Conservation (phyloP, 2,888 invertebrate species). For the Trachelus tabidus region DNA sequence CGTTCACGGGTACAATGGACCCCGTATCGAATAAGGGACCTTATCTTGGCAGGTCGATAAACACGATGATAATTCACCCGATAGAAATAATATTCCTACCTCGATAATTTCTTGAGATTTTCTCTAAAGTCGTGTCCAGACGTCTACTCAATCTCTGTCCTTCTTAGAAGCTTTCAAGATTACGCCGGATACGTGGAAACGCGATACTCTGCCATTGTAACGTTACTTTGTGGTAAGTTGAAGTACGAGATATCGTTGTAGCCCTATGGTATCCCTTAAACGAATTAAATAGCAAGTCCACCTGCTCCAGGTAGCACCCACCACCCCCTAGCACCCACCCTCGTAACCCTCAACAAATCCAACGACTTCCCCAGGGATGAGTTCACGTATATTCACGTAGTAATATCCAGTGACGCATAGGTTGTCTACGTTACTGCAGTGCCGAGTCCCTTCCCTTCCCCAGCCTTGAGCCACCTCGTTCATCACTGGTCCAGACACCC, state of each 20-base stretch:
- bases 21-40: background rate
- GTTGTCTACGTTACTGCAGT: slow-evolving; percentile 56
- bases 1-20: background rate
- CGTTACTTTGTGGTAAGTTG: background rate
- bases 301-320: too few species aligned
- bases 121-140: background rate
- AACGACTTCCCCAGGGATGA: slow-evolving; percentile 37
- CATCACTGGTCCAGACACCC: background rate
- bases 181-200: slow-evolving; percentile 1
- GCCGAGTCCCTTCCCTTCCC: slow-evolving; percentile 19
- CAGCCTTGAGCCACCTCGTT: background rate
- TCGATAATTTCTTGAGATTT: too few species aligned
- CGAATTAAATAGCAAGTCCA: too few species aligned
- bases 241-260: background rate
- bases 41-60: background rate
- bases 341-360: too few species aligned
- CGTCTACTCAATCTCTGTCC: background rate
- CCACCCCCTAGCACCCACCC: too few species aligned
- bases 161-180: background rate
- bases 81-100: background rate
- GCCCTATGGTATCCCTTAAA: background rate
- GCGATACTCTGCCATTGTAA: background rate
- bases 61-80: background rate
- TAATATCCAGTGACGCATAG: slow-evolving; percentile 56
- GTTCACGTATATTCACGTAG: slow-evolving; percentile 33